phyloP scores from a whole-genome alignment of 1,140 invertebrate genomes.

The Drosophila nigromelanica region DNA sequence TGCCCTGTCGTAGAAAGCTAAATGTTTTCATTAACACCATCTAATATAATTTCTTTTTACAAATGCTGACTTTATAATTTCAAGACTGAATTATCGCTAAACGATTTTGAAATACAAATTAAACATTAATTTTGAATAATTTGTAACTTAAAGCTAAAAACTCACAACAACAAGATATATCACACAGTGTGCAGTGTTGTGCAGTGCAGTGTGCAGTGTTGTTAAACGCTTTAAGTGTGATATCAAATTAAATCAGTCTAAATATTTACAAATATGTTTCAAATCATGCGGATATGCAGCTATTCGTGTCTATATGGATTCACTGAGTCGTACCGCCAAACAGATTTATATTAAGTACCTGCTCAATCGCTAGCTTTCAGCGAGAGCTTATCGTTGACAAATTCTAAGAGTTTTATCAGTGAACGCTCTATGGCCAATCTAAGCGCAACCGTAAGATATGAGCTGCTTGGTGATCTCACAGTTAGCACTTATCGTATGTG shows the following conservation, averaged over 20 bases:
- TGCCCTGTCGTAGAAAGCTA: not conserved
- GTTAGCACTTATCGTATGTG: conserved; percentile 10
- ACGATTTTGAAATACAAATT: no score
- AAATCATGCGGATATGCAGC: conserved; percentile 3
- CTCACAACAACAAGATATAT: no score
- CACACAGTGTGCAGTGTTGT: no score
- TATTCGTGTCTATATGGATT: conserved; percentile 21
- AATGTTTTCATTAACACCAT: not conserved
- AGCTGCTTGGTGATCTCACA: conserved; percentile 8
- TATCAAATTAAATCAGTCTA: not conserved
- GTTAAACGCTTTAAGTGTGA: not conserved
- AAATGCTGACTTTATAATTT: not conserved
- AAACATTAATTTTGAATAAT: no score
- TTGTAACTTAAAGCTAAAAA: no score
- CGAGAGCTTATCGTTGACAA: not conserved
- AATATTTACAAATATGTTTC: conserved; percentile 8
- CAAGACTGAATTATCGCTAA: no score
- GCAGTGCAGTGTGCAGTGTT: no score
- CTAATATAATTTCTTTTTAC: not conserved
- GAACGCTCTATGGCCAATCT: not conserved
- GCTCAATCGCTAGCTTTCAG: conserved; percentile 11
- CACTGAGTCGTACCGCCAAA: not conserved
- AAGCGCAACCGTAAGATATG: conserved; percentile 3
- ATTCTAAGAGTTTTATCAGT: conserved; percentile 19
- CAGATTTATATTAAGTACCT: not conserved